Base-by-base conservation (phyloP, 2,113 vertebrate genomes). In the Sterna hirundo region DNA sequence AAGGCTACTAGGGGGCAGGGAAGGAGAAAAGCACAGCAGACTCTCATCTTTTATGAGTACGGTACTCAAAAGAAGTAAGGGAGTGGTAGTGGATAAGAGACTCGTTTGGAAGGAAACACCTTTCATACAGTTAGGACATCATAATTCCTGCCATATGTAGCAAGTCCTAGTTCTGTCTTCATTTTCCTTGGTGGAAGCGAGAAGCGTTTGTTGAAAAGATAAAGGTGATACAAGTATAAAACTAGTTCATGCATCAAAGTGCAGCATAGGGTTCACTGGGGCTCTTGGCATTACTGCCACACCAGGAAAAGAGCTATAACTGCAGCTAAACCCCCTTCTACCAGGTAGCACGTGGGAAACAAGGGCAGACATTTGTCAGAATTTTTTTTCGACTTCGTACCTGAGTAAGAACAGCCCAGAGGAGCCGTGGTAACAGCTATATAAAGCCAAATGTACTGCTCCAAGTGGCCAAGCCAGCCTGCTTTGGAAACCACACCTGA, bases 311-410 rank as follows among this genome's bases (percentile, higher is more conserved):
- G 29, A 57, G 44, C 46, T 61, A 2, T 2, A 21, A 5, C 13
- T 65, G 65, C 49, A 60, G 47, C 58, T 40, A n/a, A 57, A 46
- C 13, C 27, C 51, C 65, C n/a, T 51, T 21, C 15, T 38, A 16
- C 19, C 22, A 60, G 12, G 22, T 20, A 62, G 32, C 58, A 86
- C 0, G 0, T 3, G 30, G 55, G 27, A 38, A 36, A 51, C 1
- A 9, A 70, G 36, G 15, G 26, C 57, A 92, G 36, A 20, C 5
- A 8, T 15, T 38, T 22, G 5, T 16, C 60, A 42, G 38, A 12
- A 1, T 11, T 30, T 20, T 18, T 65, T 47, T 60, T 9, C 3
- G 15, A 58, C 29, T 32, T 46, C 47, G 6, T 21, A 5, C 16
- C 57, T 38, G 32, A 22, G 42, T 21, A 22, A 40, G 51, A 75